These are phyloP conservation scores for Noctua pronuba DNA, from an alignment of 2,888 invertebrate species.

Conservation along the genomic window DNA sequence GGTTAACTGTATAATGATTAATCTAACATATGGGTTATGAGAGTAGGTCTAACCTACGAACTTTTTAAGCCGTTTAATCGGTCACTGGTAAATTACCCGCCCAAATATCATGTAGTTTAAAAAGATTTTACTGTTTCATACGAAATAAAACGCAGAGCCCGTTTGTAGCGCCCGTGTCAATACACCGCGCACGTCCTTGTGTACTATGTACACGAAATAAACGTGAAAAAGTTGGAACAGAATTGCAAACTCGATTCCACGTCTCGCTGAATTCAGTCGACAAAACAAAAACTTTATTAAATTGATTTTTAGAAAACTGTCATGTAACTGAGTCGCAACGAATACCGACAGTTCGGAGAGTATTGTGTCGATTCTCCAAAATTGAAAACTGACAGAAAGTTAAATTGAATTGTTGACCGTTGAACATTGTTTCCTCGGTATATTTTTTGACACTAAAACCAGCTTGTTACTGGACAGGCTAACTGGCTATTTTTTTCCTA, in stretches of 20 bases:
- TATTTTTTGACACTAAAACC: background rate
- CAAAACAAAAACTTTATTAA: conserved; percentile 2
- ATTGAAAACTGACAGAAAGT: background rate
- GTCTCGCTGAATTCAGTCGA: background rate
- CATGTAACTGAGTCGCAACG: background rate
- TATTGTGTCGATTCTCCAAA: background rate
- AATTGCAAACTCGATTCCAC: background rate
- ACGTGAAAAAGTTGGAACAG: background rate
- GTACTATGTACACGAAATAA: background rate
- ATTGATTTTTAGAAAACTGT: background rate
- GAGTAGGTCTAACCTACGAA: background rate
- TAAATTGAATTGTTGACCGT: background rate
- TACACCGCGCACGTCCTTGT: background rate
- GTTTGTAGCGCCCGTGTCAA: conserved; percentile 2
- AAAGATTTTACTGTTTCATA: background rate
- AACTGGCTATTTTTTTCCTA: background rate
- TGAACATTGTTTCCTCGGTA: background rate
- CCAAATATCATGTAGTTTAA: background rate
- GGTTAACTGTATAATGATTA: background rate
- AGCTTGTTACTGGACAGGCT: background rate
- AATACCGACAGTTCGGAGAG: background rate
- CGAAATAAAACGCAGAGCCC: background rate
- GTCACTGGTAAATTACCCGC: background rate
- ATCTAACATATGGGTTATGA: background rate
- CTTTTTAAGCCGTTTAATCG: background rate